phyloP scores from a whole-genome alignment of 2,888 invertebrate species.

The Drosophila percnosoma region DNA sequence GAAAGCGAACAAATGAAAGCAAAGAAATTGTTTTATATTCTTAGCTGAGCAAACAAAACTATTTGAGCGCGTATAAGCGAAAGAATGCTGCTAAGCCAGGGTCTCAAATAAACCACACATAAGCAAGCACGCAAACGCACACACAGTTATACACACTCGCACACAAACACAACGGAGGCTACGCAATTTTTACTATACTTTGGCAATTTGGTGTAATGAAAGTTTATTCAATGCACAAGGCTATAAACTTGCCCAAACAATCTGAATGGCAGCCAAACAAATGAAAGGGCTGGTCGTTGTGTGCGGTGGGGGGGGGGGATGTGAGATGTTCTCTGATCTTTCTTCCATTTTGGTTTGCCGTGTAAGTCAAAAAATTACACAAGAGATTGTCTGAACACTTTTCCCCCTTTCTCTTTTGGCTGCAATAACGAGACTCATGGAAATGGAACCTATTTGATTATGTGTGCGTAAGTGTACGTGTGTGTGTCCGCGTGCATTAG shows the following conservation, averaged over 20 bases:
- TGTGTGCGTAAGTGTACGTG: slow-evolving; percentile 17
- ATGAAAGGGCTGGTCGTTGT: slow-evolving; percentile 7
- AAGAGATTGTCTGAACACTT: slow-evolving; percentile 39
- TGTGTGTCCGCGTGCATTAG: neutral
- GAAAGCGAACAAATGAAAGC: slow-evolving; percentile 14
- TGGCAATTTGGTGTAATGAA: slow-evolving; percentile 47
- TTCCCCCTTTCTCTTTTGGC: slow-evolving; percentile 1
- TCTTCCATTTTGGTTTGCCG: slow-evolving; percentile 22
- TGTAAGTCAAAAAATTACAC: slow-evolving; percentile 59
- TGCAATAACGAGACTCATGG: slow-evolving; percentile 46
- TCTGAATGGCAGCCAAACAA: slow-evolving; percentile 26
- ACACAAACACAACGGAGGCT: slow-evolving; percentile 8
- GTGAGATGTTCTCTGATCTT: slow-evolving; percentile 19
- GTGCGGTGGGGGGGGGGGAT: neutral
- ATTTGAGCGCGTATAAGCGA: slow-evolving; percentile 36
- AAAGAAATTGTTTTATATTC: slow-evolving; percentile 21
- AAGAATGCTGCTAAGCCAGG: slow-evolving; percentile 26
- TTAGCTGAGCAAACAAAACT: slow-evolving; percentile 29
- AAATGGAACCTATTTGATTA: slow-evolving; percentile 49
- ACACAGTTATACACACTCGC: neutral
- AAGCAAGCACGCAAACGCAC: neutral
- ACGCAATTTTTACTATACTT: slow-evolving; percentile 42
- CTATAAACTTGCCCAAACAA: slow-evolving; percentile 61
- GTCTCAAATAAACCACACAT: slow-evolving; percentile 20
- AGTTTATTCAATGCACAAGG: slow-evolving; percentile 61